phyloP scores from a whole-genome alignment of 2,113 vertebrate genomes.

The Chrysemys picta region DNA sequence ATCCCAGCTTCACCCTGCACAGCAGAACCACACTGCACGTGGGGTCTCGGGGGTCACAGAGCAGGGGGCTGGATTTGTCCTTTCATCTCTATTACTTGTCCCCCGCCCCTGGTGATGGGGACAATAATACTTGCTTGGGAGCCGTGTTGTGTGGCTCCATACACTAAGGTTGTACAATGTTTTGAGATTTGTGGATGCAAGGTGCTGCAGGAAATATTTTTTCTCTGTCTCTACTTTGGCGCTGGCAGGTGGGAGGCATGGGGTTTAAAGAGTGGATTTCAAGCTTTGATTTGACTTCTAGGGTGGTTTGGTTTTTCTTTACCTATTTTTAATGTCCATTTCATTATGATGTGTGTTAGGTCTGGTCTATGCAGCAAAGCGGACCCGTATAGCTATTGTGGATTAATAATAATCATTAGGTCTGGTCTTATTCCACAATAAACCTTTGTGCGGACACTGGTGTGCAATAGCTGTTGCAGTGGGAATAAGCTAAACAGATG shows the following conservation, averaged over 20 bases:
- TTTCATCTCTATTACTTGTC: neutral
- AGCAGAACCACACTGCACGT: neutral
- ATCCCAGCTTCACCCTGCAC: neutral
- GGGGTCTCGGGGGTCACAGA: neutral
- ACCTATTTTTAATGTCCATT: accelerated
- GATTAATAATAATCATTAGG: neutral
- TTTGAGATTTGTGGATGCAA: neutral
- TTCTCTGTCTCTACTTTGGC: neutral
- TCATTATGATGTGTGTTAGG: neutral
- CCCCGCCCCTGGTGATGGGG: neutral
- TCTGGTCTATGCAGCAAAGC: neutral
- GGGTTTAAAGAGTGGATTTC: neutral
- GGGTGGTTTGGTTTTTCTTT: neutral
- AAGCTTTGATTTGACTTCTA: neutral
- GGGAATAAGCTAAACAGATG: neutral
- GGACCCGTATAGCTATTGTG: accelerated
- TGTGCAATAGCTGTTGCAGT: neutral
- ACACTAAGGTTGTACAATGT: neutral
- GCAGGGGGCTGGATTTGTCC: neutral
- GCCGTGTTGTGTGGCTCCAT: neutral
- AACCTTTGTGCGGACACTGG: accelerated
- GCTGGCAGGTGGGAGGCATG: no score
- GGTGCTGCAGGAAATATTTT: neutral
- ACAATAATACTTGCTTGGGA: neutral
- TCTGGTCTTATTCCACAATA: neutral